phyloP scores from a whole-genome alignment of 2,888 invertebrate genomes.

The Copidosoma aretas region DNA sequence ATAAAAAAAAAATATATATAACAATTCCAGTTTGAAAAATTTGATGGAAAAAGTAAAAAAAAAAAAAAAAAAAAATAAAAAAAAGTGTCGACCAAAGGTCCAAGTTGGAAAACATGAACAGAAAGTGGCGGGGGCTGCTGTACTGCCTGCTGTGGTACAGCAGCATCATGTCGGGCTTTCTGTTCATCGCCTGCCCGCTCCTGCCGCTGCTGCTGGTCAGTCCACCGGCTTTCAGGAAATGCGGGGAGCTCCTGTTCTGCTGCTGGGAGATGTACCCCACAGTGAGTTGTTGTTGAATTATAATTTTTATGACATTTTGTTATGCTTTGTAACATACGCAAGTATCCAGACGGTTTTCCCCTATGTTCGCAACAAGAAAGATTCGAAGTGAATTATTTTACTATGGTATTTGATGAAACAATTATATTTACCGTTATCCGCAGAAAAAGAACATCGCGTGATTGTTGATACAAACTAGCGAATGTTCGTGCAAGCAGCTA shows the following conservation, averaged over 20 bases:
- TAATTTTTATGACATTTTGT: too few relatives aligned
- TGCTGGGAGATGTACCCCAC: slow-evolving; percentile 85
- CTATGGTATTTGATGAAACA: too few relatives aligned
- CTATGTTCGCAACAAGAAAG: too few relatives aligned
- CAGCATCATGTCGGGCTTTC: slow-evolving; percentile 65
- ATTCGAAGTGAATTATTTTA: too few relatives aligned
- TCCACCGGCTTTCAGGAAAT: slow-evolving; percentile 72
- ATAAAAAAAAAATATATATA: too few relatives aligned
- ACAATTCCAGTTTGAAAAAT: too few relatives aligned
- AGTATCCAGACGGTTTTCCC: too few relatives aligned
- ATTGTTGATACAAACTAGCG: too few relatives aligned
- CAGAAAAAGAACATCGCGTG: too few relatives aligned
- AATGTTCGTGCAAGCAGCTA: too few relatives aligned
- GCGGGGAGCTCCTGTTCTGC: slow-evolving; percentile 76
- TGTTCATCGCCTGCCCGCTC: slow-evolving; percentile 71
- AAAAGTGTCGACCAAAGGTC: too few relatives aligned
- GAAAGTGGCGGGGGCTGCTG: slow-evolving; percentile 59
- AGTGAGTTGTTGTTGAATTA: slow-evolving; percentile 72
- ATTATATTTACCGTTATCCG: too few relatives aligned
- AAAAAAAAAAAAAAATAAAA: neutral
- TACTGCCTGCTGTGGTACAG: slow-evolving; percentile 64
- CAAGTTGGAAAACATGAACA: slow-evolving; percentile 48
- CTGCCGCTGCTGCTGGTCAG: slow-evolving; percentile 75
- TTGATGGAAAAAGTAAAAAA: neutral
- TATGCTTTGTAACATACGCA: neutral